These are phyloP conservation scores for Apomyelois bistriatella DNA, from an alignment of 2,888 invertebrate genomes.

Conservation along the genomic window DNA sequence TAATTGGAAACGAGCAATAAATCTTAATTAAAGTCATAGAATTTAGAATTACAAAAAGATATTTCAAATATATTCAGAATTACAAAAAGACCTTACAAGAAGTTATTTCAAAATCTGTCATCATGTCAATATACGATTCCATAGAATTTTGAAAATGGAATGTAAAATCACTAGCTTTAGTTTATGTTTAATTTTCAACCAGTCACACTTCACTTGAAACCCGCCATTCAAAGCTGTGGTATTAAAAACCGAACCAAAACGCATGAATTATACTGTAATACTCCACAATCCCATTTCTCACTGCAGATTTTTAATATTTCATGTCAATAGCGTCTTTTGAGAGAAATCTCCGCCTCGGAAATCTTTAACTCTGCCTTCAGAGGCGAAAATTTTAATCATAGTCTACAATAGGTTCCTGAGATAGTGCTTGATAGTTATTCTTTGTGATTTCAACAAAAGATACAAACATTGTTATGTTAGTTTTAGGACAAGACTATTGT, in stretches of 20 bases:
- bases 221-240: not conserved
- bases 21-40: no score
- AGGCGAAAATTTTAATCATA: constrained; percentile 30
- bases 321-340: constrained; percentile 25
- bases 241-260: not conserved
- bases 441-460: constrained; percentile 17
- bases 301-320: constrained; percentile 24
- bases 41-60: no score
- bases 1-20: no score
- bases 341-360: constrained; percentile 14
- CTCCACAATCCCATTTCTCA: constrained; percentile 14
- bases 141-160: no score
- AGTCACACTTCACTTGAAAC: not conserved
- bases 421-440: constrained; percentile 14
- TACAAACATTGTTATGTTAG: not conserved
- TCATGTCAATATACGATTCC: no score
- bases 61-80: no score
- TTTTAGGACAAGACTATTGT: not conserved
- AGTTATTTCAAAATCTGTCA: no score
- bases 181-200: no score
- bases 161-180: no score
- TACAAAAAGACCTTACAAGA: no score
- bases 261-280: constrained; percentile 8
- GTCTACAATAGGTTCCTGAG: constrained; percentile 23
- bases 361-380: constrained; percentile 20